These are phyloP conservation scores for Silvanus unidentatus DNA, from an alignment of 2,888 invertebrate genomes.

Conservation along the genomic window DNA sequence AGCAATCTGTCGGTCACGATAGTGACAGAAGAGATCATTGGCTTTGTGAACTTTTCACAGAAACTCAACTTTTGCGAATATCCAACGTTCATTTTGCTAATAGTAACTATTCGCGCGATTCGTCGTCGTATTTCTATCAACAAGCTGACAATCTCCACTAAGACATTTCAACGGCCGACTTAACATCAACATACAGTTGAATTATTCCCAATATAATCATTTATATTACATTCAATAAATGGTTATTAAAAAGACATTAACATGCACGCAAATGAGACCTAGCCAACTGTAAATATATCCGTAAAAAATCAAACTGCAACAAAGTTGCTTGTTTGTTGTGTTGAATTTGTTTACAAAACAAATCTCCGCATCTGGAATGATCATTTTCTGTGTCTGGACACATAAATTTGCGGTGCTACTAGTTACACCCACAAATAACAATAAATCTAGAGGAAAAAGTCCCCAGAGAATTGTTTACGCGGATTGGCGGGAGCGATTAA, in stretches of 20 bases:
- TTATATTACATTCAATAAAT: conserved; percentile 1
- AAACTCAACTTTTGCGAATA: conserved; percentile 3
- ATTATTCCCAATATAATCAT: conserved; percentile 3
- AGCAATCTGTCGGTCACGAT: conserved; percentile 7
- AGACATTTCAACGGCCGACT: neutral
- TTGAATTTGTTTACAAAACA: too few species aligned
- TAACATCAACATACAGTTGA: conserved; percentile 3
- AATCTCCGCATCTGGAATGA: too few species aligned
- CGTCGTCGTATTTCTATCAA: neutral
- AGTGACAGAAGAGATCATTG: conserved; percentile 7
- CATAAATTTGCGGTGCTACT: too few species aligned
- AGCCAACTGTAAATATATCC: too few species aligned
- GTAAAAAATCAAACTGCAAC: too few species aligned
- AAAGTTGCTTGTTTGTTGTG: too few species aligned
- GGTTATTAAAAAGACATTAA: conserved; percentile 4
- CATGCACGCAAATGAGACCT: neutral
- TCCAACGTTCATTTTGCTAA: conserved; percentile 1
- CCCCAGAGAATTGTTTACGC: too few species aligned
- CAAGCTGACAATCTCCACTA: conserved; percentile 2
- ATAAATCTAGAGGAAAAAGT: too few species aligned
- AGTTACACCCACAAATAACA: too few species aligned
- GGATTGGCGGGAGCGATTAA: too few species aligned
- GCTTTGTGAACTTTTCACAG: conserved; percentile 7
- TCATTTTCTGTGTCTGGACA: too few species aligned
- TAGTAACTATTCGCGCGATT: too few species aligned